A percentile compares a stretch with the other conserved stretches of the same genome.
Evolutionary conservation across 2,888 invertebrate species (phyloP).

Genomic region (Chrysolina oricalcia): DNA sequence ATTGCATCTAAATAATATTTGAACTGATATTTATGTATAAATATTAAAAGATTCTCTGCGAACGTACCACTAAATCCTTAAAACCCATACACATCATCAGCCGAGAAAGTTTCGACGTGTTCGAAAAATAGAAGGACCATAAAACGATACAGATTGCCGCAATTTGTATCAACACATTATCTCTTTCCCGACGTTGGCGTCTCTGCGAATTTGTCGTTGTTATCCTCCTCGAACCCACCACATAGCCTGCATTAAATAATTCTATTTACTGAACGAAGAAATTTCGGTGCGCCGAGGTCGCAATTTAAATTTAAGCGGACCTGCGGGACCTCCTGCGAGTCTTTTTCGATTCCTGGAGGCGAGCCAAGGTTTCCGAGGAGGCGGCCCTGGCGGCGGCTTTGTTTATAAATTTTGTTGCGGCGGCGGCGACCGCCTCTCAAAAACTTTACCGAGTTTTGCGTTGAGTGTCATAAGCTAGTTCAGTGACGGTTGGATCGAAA

Average conservation of each 20-base stretch:
- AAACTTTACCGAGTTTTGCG: neutral
- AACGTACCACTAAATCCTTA: neutral
- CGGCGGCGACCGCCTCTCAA: neutral
- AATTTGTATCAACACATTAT: conserved; percentile 34
- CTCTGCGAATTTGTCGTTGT: conserved; percentile 33
- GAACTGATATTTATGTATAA: too few species aligned
- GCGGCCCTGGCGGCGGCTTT: conserved; percentile 31
- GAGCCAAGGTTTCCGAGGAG: conserved; percentile 39
- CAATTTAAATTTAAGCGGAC: conserved; percentile 45
- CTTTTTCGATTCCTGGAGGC: conserved; percentile 39
- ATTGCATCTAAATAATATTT: too few species aligned
- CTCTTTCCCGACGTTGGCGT: conserved; percentile 19
- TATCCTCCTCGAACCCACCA: neutral
- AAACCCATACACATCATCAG: neutral
- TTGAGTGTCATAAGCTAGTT: too few species aligned
- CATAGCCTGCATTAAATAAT: conserved; percentile 35
- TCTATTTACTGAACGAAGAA: conserved; percentile 39
- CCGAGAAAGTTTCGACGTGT: conserved; percentile 10
- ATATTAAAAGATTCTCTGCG: too few species aligned
- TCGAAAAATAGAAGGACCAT: conserved; percentile 22
- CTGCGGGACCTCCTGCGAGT: conserved; percentile 33
- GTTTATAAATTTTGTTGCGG: conserved; percentile 25
- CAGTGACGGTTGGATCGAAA: too few species aligned
- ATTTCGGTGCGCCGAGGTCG: conserved; percentile 38
- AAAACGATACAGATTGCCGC: conserved; percentile 30